Evolutionary conservation across 1,140 invertebrate species (phyloP).

Genomic region (Chironomus tepperi): DNA sequence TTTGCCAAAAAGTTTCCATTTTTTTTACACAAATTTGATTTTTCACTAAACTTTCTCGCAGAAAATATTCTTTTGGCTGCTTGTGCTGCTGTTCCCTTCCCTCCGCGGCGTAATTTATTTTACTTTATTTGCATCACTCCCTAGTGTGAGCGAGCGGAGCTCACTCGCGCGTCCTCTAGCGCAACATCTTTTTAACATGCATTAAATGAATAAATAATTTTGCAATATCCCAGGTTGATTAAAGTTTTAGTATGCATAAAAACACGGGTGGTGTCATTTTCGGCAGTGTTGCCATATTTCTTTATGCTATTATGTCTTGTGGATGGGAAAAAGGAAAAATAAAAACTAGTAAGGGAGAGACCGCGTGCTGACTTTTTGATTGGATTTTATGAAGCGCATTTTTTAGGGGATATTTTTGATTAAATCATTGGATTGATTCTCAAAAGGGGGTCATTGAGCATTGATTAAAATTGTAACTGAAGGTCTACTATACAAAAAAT

Average conservation of each 20-base stretch:
- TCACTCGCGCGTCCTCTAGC: background rate
- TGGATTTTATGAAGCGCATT: too few species aligned
- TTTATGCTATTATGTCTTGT: background rate
- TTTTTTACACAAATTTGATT: background rate
- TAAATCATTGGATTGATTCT: too few species aligned
- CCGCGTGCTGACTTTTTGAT: too few species aligned
- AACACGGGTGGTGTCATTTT: conserved; percentile 16
- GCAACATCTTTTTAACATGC: background rate
- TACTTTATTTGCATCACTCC: conserved; percentile 12
- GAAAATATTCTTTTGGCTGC: background rate
- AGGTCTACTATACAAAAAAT: too few species aligned
- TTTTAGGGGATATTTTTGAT: too few species aligned
- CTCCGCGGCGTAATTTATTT: background rate
- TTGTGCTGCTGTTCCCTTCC: background rate
- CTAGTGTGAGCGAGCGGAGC: background rate
- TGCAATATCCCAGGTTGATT: conserved; percentile 23
- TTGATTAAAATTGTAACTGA: too few species aligned
- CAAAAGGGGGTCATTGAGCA: too few species aligned
- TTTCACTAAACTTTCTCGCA: background rate
- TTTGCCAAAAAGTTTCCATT: background rate
- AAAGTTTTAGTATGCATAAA: conserved; percentile 23
- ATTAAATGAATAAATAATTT: conserved; percentile 24
- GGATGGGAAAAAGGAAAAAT: background rate
- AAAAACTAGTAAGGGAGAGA: background rate
- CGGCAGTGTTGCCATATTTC: conserved; percentile 11